Evolutionary conservation across 1,140 invertebrate genomes (phyloP), one percentile per base, ranked within the genome.

Genomic region (Apis laboriosa): DNA sequence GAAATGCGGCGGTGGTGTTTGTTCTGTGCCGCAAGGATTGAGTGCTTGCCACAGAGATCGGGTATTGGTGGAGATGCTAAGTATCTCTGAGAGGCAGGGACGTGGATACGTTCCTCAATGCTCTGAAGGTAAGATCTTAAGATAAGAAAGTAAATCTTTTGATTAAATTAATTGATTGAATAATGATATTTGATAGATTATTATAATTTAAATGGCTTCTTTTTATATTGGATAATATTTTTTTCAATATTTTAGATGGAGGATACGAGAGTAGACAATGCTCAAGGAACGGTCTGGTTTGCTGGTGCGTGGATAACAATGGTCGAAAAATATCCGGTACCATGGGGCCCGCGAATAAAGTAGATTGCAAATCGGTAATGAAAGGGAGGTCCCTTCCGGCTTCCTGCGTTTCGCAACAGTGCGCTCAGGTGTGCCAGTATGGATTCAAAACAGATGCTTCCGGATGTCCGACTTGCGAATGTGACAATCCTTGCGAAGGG

Each of bases 31-130:
- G 0, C 83, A 85, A 9, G 90, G 90, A 1, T 77, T 94, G 21
- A 92, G 91, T 86, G 95, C 95, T 87, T 98, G 97, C 89, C 95
- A 96, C 51, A 96, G 97, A 85, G 97, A 97, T 89, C 95, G 96
- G 80, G 96, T 97, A 86, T 92, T 98, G 34, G 96, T 97, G 4
- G 97, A 98, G 92, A 91, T 97, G 5, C 92, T 98, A 74, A 95
- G 97, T 17, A 94, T 97, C 17, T 97, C 96, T 56, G 97, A 98
- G 91, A 95, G 96, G 49, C 96, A 97, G 83, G 97, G 97, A 1
- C 95, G 96, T 17, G 97, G 97, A 5, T 98, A 98, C 89, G 95
- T 98, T 56, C 97, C 97, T 0, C 97, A 98, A 88, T 98, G 97
- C 88, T 95, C 94, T 28, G 94, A 95, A 34, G 94, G 92, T 93